phyloP scores from a whole-genome alignment of 2,113 vertebrate species.

The Polypterus senegalus region DNA sequence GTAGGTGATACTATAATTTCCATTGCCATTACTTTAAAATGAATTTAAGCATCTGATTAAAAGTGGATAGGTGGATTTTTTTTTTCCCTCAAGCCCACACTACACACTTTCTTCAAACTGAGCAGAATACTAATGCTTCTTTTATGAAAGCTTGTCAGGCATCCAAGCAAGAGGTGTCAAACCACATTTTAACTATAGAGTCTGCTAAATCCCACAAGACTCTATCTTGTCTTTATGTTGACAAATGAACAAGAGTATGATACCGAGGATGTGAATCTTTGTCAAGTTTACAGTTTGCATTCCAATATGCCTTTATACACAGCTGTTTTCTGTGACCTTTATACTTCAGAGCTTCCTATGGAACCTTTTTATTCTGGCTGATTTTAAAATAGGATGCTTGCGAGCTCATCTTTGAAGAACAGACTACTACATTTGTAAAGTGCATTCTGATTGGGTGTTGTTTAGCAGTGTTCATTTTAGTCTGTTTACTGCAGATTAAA shows the following conservation, averaged over 20 bases:
- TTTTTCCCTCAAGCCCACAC: constrained; percentile 8
- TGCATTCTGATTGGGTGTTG: too few relatives aligned
- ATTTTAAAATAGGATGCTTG: too few relatives aligned
- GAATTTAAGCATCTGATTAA: constrained; percentile 27
- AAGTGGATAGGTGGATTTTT: constrained; percentile 32
- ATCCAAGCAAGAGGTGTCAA: constrained; percentile 50
- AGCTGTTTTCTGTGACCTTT: constrained; percentile 36
- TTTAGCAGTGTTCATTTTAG: too few relatives aligned
- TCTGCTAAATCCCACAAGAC: constrained; percentile 54
- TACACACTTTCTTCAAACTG: constrained; percentile 28
- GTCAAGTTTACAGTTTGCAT: constrained; percentile 33
- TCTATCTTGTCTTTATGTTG: constrained; percentile 49
- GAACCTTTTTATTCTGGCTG: background rate
- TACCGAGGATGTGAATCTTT: constrained; percentile 34
- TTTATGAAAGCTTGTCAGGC: constrained; percentile 50
- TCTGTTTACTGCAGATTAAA: too few relatives aligned
- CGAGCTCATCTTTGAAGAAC: too few relatives aligned
- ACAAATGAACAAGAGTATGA: constrained; percentile 60
- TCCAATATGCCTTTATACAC: constrained; percentile 29
- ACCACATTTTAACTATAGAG: constrained; percentile 44
- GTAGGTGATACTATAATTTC: too few relatives aligned
- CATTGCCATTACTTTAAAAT: too few relatives aligned
- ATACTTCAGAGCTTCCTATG: constrained; percentile 23
- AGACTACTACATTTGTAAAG: too few relatives aligned
- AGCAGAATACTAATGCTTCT: constrained; percentile 51